phyloP scores from a whole-genome alignment of 2,888 invertebrate species.

The Neoaliturus tenellus region DNA sequence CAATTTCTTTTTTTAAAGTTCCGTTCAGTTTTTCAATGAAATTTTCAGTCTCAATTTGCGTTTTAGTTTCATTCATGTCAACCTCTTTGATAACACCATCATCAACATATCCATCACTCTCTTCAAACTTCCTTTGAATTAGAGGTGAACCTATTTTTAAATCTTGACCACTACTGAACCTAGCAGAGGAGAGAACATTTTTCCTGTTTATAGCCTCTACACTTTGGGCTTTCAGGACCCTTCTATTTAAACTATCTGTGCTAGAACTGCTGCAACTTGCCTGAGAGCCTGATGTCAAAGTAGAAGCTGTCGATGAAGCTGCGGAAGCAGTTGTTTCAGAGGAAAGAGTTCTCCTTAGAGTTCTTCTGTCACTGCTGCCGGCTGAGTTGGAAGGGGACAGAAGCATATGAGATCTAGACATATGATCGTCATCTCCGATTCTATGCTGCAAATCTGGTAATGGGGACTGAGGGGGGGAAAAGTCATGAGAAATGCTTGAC shows the following conservation, averaged over 20 bases:
- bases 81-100: constrained; percentile 72
- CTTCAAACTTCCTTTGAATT: constrained; percentile 81
- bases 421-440: constrained; percentile 72
- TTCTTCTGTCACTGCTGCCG: constrained; percentile 61
- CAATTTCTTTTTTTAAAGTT: constrained; percentile 48
- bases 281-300: constrained; percentile 84
- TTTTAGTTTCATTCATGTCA: constrained; percentile 67
- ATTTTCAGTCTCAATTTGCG: constrained; percentile 62
- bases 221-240: constrained; percentile 86
- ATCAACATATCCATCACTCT: constrained; percentile 70
- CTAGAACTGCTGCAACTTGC: constrained; percentile 71
- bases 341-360: constrained; percentile 80
- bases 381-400: constrained; percentile 56
- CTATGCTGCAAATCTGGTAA: constrained; percentile 76
- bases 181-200: constrained; percentile 91
- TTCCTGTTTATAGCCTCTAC: constrained; percentile 91
- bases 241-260: constrained; percentile 77
- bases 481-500: constrained; percentile 85
- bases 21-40: constrained; percentile 56
- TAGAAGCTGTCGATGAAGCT: constrained; percentile 78
- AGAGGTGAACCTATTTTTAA: constrained; percentile 83
- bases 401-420: constrained; percentile 70
- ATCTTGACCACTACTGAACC: constrained; percentile 88
- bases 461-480: constrained; percentile 84
- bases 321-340: constrained; percentile 83